Evolutionary conservation across 2,113 vertebrate genomes (phyloP).

Genomic region (Ondatra zibethicus): DNA sequence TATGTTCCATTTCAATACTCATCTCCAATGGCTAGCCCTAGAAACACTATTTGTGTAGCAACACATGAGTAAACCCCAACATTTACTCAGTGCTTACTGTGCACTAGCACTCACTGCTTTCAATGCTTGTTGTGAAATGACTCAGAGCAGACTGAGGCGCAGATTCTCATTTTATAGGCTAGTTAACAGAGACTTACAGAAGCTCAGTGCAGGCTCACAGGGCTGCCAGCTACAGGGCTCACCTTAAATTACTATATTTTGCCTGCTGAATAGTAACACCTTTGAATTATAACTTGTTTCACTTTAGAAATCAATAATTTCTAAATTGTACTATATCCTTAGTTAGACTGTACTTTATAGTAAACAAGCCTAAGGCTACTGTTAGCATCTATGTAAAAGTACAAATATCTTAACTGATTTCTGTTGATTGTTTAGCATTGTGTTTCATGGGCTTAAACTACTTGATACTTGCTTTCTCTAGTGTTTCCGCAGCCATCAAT

Average conservation of each 20-base stretch:
- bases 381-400: background rate
- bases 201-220: background rate
- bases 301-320: conserved; percentile 31
- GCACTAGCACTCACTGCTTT: background rate
- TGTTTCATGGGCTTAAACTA: background rate
- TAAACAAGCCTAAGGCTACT: background rate
- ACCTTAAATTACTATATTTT: background rate
- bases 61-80: background rate
- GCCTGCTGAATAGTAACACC: background rate
- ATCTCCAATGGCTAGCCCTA: background rate
- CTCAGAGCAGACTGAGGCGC: background rate
- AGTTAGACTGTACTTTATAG: background rate
- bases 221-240: background rate
- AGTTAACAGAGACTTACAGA: background rate
- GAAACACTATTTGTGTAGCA: conserved; percentile 19
- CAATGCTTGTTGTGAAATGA: background rate
- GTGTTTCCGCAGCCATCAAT: background rate
- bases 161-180: background rate
- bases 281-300: conserved; percentile 39
- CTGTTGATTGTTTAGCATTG: background rate
- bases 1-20: background rate
- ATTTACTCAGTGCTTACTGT: background rate
- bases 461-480: background rate
- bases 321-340: conserved; percentile 16
- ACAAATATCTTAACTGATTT: background rate